Evolutionary conservation across 2,797 vertebrate species (phyloP).

Genomic region (Danio jaintianensis): DNA sequence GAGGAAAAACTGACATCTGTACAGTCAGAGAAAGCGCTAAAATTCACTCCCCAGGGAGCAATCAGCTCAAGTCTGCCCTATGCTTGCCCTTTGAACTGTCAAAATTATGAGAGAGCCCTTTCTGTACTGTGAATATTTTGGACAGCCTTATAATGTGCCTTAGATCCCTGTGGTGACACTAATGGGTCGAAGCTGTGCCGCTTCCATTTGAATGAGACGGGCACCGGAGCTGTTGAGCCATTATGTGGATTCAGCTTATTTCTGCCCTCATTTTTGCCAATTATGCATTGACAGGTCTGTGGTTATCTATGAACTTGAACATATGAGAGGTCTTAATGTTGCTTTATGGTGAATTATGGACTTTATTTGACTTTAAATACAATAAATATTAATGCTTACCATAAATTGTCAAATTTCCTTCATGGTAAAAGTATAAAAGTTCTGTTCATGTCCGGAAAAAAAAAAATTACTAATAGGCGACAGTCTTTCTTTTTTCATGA

Average conservation of each 20-base stretch:
- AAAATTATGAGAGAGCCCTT: constrained; percentile 61
- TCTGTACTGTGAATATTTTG: constrained; percentile 59
- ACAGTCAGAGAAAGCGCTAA: neutral
- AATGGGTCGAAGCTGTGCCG: constrained; percentile 37
- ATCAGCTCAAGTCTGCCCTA: constrained; percentile 24
- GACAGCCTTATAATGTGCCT: constrained; percentile 48
- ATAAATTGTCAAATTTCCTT: neutral
- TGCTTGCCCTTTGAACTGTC: constrained; percentile 63
- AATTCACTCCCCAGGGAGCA: constrained; percentile 9
- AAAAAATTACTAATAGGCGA: neutral
- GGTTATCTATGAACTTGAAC: constrained; percentile 37
- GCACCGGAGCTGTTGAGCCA: constrained; percentile 2
- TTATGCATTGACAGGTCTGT: constrained; percentile 41
- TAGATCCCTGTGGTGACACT: constrained; percentile 45
- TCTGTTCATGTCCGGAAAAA: neutral
- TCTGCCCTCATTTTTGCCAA: constrained; percentile 31
- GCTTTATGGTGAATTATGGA: constrained; percentile 6
- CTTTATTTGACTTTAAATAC: constrained; percentile 45
- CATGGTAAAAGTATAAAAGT: neutral
- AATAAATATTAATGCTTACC: constrained; percentile 35
- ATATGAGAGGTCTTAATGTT: constrained; percentile 23
- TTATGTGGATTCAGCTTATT: constrained; percentile 45
- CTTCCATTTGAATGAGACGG: constrained; percentile 53
- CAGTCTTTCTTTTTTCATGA: constrained; percentile 4
- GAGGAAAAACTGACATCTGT: constrained; percentile 10